Conservation (phyloP, 2,888 invertebrate genomes). For the Drosophila paramelanica region DNA sequence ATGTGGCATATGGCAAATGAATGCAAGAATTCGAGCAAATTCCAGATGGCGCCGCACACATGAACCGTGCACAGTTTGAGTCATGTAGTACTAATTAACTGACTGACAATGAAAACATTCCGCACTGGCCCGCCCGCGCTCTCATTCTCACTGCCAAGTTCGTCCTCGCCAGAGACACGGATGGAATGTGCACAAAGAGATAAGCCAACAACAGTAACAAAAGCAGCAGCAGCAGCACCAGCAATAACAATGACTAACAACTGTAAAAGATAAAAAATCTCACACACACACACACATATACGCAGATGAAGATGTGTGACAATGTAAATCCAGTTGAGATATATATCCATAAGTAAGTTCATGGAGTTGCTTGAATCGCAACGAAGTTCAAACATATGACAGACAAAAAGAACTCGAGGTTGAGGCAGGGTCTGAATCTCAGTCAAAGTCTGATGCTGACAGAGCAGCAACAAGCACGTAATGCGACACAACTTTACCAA, state of each 20-base stretch:
- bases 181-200: conserved; percentile 55
- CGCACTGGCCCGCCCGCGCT: conserved; percentile 13
- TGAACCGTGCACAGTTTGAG: conserved; percentile 34
- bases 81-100: conserved; percentile 73
- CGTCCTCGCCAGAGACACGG: conserved; percentile 15
- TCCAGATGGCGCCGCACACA: conserved; percentile 48
- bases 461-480: conserved; percentile 50
- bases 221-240: conserved; percentile 16
- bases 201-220: conserved; percentile 28
- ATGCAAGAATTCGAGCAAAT: conserved; percentile 17
- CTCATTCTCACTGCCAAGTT: neutral
- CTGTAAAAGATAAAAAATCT: conserved; percentile 58
- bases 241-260: conserved; percentile 51
- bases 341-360: conserved; percentile 20
- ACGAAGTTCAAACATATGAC: conserved; percentile 52
- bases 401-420: conserved; percentile 50
- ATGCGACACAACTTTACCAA: conserved; percentile 70
- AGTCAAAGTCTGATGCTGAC: conserved; percentile 30
- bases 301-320: conserved; percentile 51
- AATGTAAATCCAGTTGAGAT: conserved; percentile 68
- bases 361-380: conserved; percentile 41
- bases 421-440: conserved; percentile 13
- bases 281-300: conserved; percentile 24
- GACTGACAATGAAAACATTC: conserved; percentile 57
- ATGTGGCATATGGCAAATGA: conserved; percentile 1